Conservation (phyloP, 92 coral and sea anemone species). For the Ricordea florida region DNA sequence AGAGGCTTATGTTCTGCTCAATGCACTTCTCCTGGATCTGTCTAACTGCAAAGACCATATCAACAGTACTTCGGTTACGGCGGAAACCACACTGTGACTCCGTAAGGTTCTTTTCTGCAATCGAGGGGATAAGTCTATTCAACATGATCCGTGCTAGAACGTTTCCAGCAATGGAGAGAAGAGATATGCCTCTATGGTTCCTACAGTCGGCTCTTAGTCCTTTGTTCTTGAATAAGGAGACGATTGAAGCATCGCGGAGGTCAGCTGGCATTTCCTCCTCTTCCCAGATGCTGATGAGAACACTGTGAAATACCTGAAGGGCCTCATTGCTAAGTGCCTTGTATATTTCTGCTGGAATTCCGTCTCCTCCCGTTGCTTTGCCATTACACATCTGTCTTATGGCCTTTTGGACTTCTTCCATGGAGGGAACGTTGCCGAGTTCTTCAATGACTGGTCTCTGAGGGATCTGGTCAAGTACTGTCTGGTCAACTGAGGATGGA, state of each 20-base stretch:
- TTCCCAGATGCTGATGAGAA: conserved; percentile 9
- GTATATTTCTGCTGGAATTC: conserved; percentile 33
- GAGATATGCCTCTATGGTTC: conserved; percentile 21
- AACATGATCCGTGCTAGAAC: conserved; percentile 22
- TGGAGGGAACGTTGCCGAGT: conserved; percentile 4
- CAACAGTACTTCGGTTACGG: background rate
- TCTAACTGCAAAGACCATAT: background rate
- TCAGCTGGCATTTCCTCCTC: conserved; percentile 31
- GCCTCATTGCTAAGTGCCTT: conserved; percentile 6
- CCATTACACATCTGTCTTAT: conserved; percentile 24
- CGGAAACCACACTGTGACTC: background rate
- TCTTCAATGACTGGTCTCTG: conserved; percentile 1
- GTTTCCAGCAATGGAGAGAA: conserved; percentile 31
- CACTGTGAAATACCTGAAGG: background rate
- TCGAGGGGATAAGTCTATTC: conserved; percentile 17
- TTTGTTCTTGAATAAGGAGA: conserved; percentile 34
- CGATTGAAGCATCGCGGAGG: conserved; percentile 10
- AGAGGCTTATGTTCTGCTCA: background rate
- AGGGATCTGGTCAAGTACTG: conserved; percentile 25
- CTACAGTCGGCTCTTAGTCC: conserved; percentile 20
- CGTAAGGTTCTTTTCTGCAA: background rate
- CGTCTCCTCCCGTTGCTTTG: conserved; percentile 30
- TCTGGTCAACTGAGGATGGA: conserved; percentile 18
- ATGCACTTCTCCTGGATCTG: conserved; percentile 28
- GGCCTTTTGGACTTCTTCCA: conserved; percentile 31